phyloP scores from a whole-genome alignment of 2,888 invertebrate species.

The Oxystoma pomonae region DNA sequence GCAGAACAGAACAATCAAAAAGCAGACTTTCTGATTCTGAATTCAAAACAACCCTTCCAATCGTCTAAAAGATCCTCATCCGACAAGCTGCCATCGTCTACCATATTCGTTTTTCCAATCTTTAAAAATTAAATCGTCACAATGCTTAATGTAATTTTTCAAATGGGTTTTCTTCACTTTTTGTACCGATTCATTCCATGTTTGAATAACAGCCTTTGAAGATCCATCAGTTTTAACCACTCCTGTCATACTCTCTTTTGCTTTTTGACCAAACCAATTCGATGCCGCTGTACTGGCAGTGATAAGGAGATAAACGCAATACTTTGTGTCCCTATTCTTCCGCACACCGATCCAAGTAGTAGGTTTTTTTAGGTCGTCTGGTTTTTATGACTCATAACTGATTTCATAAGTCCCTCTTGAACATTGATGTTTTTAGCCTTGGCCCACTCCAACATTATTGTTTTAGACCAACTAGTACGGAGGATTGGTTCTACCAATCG shows the following conservation, averaged over 20 bases:
- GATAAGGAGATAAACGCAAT: background rate
- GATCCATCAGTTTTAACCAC: background rate
- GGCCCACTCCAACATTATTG: background rate
- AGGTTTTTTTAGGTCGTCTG: too few species aligned
- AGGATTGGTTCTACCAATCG: background rate
- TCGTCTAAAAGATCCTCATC: background rate
- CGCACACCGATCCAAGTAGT: too few species aligned
- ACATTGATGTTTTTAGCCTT: background rate
- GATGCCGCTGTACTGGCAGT: background rate
- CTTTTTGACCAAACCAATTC: background rate
- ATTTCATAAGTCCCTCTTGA: background rate
- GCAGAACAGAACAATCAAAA: too few species aligned
- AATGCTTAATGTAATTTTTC: background rate
- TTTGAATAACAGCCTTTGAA: background rate
- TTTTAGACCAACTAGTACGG: background rate
- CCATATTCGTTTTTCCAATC: background rate
- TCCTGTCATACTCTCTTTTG: background rate
- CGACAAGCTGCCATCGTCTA: background rate
- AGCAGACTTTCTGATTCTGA: too few species aligned
- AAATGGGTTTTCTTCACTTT: background rate
- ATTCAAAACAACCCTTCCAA: too few species aligned
- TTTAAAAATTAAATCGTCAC: background rate
- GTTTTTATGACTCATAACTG: too few species aligned
- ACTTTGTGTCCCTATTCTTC: background rate
- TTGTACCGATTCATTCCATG: background rate